Evolutionary conservation across 1,140 invertebrate genomes (phyloP), one percentile per base, ranked within the genome.

Genomic region (Calephelis nemesis): DNA sequence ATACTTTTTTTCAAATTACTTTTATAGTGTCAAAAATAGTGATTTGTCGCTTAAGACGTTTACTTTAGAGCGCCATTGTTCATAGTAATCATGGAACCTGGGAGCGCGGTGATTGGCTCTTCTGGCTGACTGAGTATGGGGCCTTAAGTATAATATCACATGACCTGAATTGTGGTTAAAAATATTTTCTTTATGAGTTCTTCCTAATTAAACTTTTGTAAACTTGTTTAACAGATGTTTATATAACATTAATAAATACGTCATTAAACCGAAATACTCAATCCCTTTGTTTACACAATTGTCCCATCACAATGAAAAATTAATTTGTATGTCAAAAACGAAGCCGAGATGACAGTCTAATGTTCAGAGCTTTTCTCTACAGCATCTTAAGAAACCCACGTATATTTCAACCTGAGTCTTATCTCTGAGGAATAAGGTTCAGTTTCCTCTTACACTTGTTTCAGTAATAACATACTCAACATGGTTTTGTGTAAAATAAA

Each of bases 231-330:
- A 30, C 19, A 58, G 5, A 58, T 58, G 19, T 58, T 58, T 58
- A 58, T 58, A 4, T 58, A 15, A 30, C 19, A 58, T 58, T 58
- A 58, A 58, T 58, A 13, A 45, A 47, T 13, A 50, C 42, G 49
- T 65, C 49, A 54, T 54, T 54, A 65, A 50, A 65, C 13, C 45
- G 12, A 52, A 48, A 50, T n/a, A 7, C 39, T 65, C 67, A 49
- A 60, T 70, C 68, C 73, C 70, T 71, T 73, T 85, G 79, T 89
- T 87, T 87, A 85, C 79, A 75, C 71, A 81, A 75, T 77, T 67
- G 47, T 77, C 74, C 72, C 81, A 75, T 84, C 81, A 84, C 72
- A 69, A 82, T 87, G 88, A 90, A 88, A 88, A 90, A 90, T 90
- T 87, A 83, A 87, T 82, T 85, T 76, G 72, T 78, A 74, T 77